These are phyloP conservation scores for Clarias macrocephalus DNA, from an alignment of 2,113 vertebrate species.

Conservation along the genomic window DNA sequence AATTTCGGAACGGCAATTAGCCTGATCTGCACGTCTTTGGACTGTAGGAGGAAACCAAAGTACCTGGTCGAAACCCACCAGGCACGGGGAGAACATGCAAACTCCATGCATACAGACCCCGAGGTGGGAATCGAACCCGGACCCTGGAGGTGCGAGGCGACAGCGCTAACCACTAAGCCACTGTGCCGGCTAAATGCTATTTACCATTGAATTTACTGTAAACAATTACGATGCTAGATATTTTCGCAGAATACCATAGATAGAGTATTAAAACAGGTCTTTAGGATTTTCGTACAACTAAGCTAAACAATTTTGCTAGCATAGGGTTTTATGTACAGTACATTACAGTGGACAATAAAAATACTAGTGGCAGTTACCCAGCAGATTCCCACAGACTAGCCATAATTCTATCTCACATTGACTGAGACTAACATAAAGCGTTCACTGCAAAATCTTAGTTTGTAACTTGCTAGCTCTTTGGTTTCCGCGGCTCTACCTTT, in stretches of 20 bases:
- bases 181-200: no score
- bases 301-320: neutral
- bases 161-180: no score
- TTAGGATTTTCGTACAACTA: no score
- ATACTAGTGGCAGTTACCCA: neutral
- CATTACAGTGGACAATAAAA: neutral
- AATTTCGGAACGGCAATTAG: no score
- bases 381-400: neutral
- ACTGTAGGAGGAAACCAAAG: no score
- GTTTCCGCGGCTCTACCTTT: constrained; percentile 73
- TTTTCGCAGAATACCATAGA: neutral
- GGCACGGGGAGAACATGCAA: no score
- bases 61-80: no score
- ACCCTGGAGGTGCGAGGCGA: no score
- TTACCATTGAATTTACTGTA: neutral
- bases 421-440: no score
- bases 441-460: neutral
- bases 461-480: neutral
- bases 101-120: no score
- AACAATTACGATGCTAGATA: neutral
- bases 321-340: neutral
- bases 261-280: neutral
- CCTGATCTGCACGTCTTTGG: no score
- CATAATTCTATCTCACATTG: neutral
- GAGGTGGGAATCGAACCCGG: no score